These are phyloP conservation scores for Dendrocincla tyrannina DNA, from an alignment of 2,797 vertebrate species.

Conservation along the genomic window DNA sequence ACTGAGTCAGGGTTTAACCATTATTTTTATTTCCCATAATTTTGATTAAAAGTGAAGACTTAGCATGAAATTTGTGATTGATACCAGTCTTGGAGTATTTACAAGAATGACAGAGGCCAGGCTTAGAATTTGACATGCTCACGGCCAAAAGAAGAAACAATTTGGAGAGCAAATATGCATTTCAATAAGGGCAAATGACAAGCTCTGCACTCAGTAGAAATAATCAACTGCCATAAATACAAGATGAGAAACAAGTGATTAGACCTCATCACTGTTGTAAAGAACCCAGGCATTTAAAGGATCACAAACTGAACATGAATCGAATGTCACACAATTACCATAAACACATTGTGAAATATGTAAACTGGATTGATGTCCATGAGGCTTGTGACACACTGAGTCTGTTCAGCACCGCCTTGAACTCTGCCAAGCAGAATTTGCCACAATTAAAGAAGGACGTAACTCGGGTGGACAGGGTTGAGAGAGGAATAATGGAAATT, in stretches of 20 bases:
- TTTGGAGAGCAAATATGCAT: background rate
- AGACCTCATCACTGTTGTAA: background rate
- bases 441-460: background rate
- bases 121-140: background rate
- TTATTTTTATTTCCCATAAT: background rate
- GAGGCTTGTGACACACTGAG: background rate
- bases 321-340: background rate
- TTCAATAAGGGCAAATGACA: background rate
- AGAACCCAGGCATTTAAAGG: background rate
- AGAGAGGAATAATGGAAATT: background rate
- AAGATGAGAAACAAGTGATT: background rate
- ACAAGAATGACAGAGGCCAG: background rate
- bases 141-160: background rate
- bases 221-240: background rate
- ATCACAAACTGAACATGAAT: background rate
- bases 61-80: background rate
- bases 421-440: background rate
- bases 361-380: background rate
- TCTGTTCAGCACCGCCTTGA: background rate
- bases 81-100: background rate
- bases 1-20: rapidly evolving
- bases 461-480: background rate
- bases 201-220: background rate
- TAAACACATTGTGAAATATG: background rate
- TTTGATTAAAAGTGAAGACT: background rate